Base-by-base conservation (phyloP, 2,113 vertebrate genomes). In the Paraplagusia blochii region DNA sequence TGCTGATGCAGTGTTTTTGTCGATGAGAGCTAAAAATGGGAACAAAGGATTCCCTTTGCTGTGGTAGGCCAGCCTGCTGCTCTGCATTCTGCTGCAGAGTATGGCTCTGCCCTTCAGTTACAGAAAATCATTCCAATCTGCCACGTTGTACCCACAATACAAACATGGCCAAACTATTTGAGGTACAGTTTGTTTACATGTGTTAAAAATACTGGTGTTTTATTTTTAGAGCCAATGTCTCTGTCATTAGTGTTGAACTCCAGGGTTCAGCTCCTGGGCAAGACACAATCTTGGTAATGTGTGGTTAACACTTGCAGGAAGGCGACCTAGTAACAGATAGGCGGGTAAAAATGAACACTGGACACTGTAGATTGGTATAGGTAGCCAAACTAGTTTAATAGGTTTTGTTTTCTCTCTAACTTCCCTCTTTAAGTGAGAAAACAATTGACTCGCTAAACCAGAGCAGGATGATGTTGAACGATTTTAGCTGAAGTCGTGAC, bases 21-120 rank as follows among this genome's bases (percentile, higher is more conserved):
- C 66, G 36, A 56, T 49, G 56, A 34, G 53, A 57, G 77, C 80
- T 89, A 90, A 81, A 88, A 85, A 83, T 91, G 88, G 90, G 69
- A 74, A 44, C 16, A 49, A 71, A 86, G 83, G 85, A 77, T 90
- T 90, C 82, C 88, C 87, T 82, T 77, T 83, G 73, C 65, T 43
- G 9, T 73, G 62, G 51, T 0, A 12, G 58, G 55, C 61, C 70
- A 40, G 50, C 66, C 66, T 19, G 69, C 76, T 63, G 73, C 79
- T 85, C 67, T 70, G 74, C 69, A 76, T 82, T 79, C 72, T 85
- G 82, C 79, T 78, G 82, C 87, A 87, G 74, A 67, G 77, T 17
- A 44, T 40, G 0, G 10, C 1, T 29, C 50, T 63, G 12, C 0
- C 15, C 53, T 63, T 10, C 45, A 39, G 22, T 17, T 33, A 56